Conservation (phyloP, 2,797 vertebrate species). For the Geotria australis region DNA sequence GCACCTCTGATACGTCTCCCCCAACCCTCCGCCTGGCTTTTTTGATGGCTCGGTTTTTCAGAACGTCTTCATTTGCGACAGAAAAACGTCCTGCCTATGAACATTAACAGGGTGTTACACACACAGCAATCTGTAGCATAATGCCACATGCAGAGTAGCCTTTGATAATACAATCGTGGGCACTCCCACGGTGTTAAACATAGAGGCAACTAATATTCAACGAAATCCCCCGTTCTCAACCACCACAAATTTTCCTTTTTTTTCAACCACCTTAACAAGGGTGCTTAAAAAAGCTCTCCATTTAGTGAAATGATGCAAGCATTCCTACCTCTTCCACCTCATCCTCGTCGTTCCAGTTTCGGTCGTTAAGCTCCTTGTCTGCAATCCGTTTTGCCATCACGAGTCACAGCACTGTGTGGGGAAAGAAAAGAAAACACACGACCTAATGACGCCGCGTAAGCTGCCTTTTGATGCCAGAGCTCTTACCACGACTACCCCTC, state of each 20-base stretch:
- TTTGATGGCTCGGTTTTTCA: conserved; percentile 66
- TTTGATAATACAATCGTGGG: too few species aligned
- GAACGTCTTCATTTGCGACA: conserved; percentile 50
- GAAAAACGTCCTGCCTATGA: conserved; percentile 60
- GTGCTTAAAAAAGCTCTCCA: background rate
- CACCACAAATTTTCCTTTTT: background rate
- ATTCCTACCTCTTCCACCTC: conserved; percentile 54
- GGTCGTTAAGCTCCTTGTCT: conserved; percentile 73
- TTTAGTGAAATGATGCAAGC: background rate
- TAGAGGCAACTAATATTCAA: background rate
- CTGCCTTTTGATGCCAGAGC: too few species aligned
- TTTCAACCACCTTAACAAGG: background rate
- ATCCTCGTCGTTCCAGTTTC: conserved; percentile 95
- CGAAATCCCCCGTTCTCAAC: too few species aligned
- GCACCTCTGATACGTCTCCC: too few species aligned
- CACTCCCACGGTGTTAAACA: too few species aligned
- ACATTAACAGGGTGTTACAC: background rate
- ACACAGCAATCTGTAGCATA: too few species aligned
- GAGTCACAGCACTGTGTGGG: too few species aligned
- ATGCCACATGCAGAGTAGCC: too few species aligned
- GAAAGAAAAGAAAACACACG: too few species aligned
- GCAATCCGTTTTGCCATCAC: conserved; percentile 75
- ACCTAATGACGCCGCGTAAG: too few species aligned
- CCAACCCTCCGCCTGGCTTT: conserved; percentile 53
- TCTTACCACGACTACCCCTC: too few species aligned